A percentile compares a stretch with the other conserved stretches of the same genome.
phyloP scores from a whole-genome alignment of 2,797 vertebrate species.

The Cheirogaleus major region DNA sequence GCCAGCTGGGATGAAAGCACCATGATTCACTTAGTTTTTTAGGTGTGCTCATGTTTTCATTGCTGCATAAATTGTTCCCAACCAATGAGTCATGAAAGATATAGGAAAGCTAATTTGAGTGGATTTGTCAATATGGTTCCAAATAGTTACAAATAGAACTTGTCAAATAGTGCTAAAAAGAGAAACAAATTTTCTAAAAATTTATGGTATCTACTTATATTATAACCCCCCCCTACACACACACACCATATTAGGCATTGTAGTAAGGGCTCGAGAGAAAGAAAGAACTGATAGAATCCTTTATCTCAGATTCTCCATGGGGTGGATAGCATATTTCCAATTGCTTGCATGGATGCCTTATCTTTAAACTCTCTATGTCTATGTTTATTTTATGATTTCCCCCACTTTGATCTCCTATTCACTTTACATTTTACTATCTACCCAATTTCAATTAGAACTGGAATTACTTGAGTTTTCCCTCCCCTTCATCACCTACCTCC shows the following conservation, averaged over 20 bases:
- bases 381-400: neutral
- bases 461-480: neutral
- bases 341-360: neutral
- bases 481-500: neutral
- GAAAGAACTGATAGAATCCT: neutral
- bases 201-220: neutral
- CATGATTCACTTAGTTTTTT: neutral
- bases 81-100: neutral
- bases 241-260: neutral
- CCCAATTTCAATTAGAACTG: neutral
- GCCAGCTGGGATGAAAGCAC: neutral
- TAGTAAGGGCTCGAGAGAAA: neutral
- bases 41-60: neutral
- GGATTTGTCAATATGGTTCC: neutral
- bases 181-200: neutral
- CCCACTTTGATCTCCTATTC: neutral
- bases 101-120: neutral
- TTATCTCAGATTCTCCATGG: neutral
- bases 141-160: neutral
- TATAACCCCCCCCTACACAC: neutral
- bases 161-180: neutral
- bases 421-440: neutral
- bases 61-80: neutral
- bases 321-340: neutral
- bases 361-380: neutral